Conservation (phyloP, 1,140 invertebrate genomes). For the Anastrepha obliqua region DNA sequence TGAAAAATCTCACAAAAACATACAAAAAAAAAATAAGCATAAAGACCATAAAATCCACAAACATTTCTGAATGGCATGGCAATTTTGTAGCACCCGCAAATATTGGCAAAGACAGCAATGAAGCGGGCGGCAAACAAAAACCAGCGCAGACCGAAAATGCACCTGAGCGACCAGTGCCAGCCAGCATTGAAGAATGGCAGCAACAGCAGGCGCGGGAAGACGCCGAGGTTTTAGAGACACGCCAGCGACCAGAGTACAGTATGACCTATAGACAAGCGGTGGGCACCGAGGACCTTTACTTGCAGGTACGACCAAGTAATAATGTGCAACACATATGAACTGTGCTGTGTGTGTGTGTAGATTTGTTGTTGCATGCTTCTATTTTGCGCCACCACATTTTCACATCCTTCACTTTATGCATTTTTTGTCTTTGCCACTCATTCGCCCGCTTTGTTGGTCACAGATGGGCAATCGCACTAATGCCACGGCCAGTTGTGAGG, state of each 20-base stretch:
- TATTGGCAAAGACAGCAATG: conserved; percentile 59
- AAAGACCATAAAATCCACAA: conserved; percentile 8
- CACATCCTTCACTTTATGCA: background rate
- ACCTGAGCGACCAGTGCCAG: conserved; percentile 61
- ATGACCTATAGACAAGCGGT: conserved; percentile 90
- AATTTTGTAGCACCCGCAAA: conserved; percentile 60
- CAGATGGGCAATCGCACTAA: conserved; percentile 90
- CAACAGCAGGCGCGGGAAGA: conserved; percentile 73
- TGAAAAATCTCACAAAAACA: background rate
- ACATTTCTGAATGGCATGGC: background rate
- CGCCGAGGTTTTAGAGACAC: conserved; percentile 78
- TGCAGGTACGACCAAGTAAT: conserved; percentile 78
- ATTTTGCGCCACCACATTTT: background rate
- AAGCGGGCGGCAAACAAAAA: conserved; percentile 26
- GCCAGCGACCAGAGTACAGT: conserved; percentile 85
- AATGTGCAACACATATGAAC: conserved; percentile 48
- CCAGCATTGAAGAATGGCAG: conserved; percentile 77
- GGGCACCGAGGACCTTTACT: conserved; percentile 88
- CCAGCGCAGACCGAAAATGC: conserved; percentile 57
- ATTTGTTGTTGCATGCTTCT: background rate
- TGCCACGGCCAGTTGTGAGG: conserved; percentile 88
- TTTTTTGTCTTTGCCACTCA: background rate
- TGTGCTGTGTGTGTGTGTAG: background rate
- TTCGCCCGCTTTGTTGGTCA: conserved; percentile 57
- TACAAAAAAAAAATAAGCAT: background rate